Evolutionary conservation across 2,113 vertebrate species (phyloP).

Genomic region (Bungarus multicinctus): DNA sequence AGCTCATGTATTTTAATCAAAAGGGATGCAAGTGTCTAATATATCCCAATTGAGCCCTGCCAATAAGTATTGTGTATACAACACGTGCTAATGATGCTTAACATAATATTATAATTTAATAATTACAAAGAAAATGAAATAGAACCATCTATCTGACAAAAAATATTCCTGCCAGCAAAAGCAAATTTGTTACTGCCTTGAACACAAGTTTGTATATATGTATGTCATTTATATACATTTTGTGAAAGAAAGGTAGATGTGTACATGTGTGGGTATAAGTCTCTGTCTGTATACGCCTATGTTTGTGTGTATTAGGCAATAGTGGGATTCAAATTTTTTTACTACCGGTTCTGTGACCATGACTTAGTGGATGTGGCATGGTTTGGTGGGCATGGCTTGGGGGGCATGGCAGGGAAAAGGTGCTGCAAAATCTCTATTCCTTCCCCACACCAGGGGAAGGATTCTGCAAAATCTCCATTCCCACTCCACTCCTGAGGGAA

Average conservation of each 20-base stretch:
- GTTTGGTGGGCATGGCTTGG: too few species aligned
- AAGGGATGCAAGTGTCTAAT: neutral
- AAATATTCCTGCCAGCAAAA: neutral
- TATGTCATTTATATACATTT: neutral
- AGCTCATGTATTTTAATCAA: neutral
- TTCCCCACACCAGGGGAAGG: too few species aligned
- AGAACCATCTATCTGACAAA: neutral
- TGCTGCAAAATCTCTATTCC: too few species aligned
- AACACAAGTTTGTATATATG: neutral
- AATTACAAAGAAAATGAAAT: neutral
- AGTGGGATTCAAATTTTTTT: too few species aligned
- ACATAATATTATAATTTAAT: neutral
- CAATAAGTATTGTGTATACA: neutral
- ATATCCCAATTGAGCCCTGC: neutral
- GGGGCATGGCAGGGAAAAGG: too few species aligned
- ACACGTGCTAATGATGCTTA: neutral
- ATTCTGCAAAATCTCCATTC: too few species aligned
- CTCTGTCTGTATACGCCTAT: neutral
- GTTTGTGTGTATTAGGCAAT: neutral
- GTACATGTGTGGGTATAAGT: neutral
- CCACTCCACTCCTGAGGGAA: too few species aligned
- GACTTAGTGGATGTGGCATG: too few species aligned
- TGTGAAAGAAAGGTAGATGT: neutral
- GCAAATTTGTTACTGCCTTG: neutral
- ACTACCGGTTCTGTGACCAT: too few species aligned